Percentiles rank a stretch among this genome's conserved stretches.
Evolutionary conservation across 1,140 invertebrate species (phyloP).

Genomic region (Anastatus disparis): DNA sequence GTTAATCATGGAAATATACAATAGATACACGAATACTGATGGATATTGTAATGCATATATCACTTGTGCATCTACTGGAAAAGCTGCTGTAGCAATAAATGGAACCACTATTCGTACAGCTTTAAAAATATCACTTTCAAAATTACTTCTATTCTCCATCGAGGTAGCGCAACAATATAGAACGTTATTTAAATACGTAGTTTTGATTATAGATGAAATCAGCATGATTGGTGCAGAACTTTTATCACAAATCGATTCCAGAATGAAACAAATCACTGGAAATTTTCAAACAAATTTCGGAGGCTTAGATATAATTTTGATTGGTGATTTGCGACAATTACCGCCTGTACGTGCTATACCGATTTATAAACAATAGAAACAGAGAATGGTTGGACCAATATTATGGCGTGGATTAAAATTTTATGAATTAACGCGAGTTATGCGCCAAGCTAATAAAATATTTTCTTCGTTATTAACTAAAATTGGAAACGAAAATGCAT

Average conservation of each 20-base stretch:
- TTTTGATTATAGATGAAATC: conserved; percentile 60
- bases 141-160: not conserved
- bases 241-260: conserved; percentile 46
- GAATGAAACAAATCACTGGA: conserved; percentile 54
- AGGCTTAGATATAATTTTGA: conserved; percentile 44
- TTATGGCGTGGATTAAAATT: conserved; percentile 43
- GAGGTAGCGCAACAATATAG: conserved; percentile 33
- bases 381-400: conserved; percentile 20
- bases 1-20: conserved; percentile 49
- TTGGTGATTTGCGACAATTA: conserved; percentile 47
- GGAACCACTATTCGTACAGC: conserved; percentile 46
- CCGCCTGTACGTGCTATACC: conserved; percentile 42
- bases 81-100: conserved; percentile 53
- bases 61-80: conserved; percentile 56
- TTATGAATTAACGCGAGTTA: conserved; percentile 46
- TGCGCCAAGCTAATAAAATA: conserved; percentile 44
- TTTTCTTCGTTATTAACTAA: conserved; percentile 53
- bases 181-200: conserved; percentile 44
- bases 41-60: conserved; percentile 50
- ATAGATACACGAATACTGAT: conserved; percentile 33
- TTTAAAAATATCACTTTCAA: not conserved
- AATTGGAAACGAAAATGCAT: conserved; percentile 46
- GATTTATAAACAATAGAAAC: conserved; percentile 31
- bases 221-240: conserved; percentile 52
- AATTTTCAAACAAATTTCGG: conserved; percentile 45